Base-by-base conservation (phyloP, 2,113 vertebrate species). In the Psilopsiagon aurifrons region DNA sequence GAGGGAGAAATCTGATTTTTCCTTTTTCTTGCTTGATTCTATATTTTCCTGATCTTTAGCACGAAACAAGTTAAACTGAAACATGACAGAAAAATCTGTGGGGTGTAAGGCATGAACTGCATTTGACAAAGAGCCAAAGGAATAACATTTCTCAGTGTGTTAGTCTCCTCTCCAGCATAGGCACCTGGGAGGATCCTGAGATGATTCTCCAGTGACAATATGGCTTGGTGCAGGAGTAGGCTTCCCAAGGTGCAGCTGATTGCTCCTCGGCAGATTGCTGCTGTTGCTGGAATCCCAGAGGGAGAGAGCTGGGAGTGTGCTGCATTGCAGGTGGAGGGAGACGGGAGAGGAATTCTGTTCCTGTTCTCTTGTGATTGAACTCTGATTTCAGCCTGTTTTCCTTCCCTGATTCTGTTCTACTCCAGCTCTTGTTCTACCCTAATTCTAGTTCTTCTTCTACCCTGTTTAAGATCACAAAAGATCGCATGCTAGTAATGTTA, bases 301-400 rank as follows among this genome's bases (percentile, higher is more conserved):
- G 75, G 33, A 82, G 33, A 82, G 63, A 66, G 83, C 66, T 37
- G 0, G 7, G 63, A 22, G 57, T 7, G 43, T 95, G 91, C 86
- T 96, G 96, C 91, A 83, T 57, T 95, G 94, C 95, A 91, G 93
- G 39, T 39, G 62, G 74, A 85, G 74, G 13, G 29, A 35, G 22
- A 11, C 29, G 2, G 14, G 13, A 7, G 24, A 33, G 68, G 7
- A 35, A 13, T 17, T n/a, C 12, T 6, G 8, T 35, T 91, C 55
- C 17, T 4, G 3, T 60, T 57, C 39, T 47, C 24, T 59, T 39
- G 49, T 75, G 7, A 15, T 63, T 35, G 4, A 5, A 3, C 29
- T 33, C 54, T 0, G 2, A 4, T 20, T 59, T 51, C 57, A 75
- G 28, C 20, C 23, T n/a, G 12, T 1, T 28, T 70, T 25, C 49